Percentiles rank a stretch among this genome's conserved stretches.
Evolutionary conservation across 2,888 invertebrate genomes (phyloP).

Genomic region (Ectropis crepuscularia): DNA sequence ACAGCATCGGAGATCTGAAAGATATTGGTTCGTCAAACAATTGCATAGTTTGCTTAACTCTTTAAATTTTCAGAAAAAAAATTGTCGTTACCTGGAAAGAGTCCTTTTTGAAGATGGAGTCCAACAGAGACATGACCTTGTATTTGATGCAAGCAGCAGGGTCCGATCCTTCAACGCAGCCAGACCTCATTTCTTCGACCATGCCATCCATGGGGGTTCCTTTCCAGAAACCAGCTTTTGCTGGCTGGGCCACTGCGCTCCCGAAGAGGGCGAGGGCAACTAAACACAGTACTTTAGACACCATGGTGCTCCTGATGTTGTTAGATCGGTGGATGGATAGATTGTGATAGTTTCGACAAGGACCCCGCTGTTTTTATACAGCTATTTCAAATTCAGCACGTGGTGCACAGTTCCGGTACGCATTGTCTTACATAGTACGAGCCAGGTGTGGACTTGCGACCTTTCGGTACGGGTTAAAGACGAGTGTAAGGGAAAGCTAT

Average conservation of each 20-base stretch:
- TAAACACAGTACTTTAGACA: constrained; percentile 79
- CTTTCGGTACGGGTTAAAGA: constrained; percentile 61
- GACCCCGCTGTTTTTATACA: constrained; percentile 82
- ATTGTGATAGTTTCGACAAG: constrained; percentile 81
- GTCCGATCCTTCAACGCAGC: constrained; percentile 90
- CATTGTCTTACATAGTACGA: constrained; percentile 74
- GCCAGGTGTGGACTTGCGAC: constrained; percentile 65
- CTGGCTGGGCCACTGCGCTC: constrained; percentile 85
- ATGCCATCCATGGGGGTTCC: constrained; percentile 89
- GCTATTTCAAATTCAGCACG: constrained; percentile 84
- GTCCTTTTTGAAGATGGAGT: constrained; percentile 91
- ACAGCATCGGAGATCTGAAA: constrained; percentile 89
- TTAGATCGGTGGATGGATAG: constrained; percentile 73
- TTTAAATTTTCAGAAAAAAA: neutral
- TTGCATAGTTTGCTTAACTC: neutral
- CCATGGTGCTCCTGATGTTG: constrained; percentile 72
- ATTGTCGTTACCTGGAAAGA: constrained; percentile 87
- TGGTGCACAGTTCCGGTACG: constrained; percentile 77
- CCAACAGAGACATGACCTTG: constrained; percentile 91
- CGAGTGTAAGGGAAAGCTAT: constrained; percentile 83
- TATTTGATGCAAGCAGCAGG: constrained; percentile 93
- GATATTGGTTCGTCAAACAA: constrained; percentile 14
- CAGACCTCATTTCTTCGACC: constrained; percentile 90
- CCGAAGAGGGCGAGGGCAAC: constrained; percentile 83
- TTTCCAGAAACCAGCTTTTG: constrained; percentile 88